Conservation (phyloP, 2,113 vertebrate genomes). For the Heptranchias perlo region DNA sequence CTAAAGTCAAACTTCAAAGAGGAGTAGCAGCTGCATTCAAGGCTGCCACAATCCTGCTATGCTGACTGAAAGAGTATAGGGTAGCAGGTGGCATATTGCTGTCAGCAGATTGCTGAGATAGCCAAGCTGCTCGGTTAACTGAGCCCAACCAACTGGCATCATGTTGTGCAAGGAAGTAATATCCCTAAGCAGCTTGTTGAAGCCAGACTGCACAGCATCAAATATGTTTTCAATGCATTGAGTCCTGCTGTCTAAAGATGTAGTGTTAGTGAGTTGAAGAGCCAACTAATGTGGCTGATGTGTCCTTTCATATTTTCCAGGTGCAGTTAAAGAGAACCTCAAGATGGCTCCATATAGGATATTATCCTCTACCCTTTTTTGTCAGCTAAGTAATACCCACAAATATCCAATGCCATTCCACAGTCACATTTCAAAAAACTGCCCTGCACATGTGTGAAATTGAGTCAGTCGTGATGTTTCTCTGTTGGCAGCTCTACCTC, state of each 20-base stretch:
- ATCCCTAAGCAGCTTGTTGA: neutral
- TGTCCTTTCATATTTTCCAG: neutral
- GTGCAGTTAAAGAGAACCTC: neutral
- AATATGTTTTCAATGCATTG: neutral
- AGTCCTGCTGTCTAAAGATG: neutral
- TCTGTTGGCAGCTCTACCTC: neutral
- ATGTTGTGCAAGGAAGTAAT: neutral
- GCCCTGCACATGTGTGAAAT: neutral
- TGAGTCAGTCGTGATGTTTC: neutral
- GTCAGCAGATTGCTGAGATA: neutral
- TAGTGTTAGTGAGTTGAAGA: neutral
- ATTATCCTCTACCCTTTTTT: neutral
- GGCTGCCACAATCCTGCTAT: neutral
- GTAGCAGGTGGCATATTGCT: neutral
- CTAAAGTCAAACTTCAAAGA: neutral
- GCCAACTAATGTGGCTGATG: neutral
- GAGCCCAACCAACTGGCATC: neutral
- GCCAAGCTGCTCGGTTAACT: constrained; percentile 2
- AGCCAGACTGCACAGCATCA: neutral
- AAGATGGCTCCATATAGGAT: neutral
- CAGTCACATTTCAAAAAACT: neutral
- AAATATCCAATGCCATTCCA: neutral
- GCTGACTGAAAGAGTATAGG: neutral
- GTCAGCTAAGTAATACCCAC: neutral
- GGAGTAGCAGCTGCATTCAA: neutral